Evolutionary conservation across 2,113 vertebrate genomes (phyloP), one percentile per base, ranked within the genome.

Genomic region (Stomatorhinus ivindoensis): DNA sequence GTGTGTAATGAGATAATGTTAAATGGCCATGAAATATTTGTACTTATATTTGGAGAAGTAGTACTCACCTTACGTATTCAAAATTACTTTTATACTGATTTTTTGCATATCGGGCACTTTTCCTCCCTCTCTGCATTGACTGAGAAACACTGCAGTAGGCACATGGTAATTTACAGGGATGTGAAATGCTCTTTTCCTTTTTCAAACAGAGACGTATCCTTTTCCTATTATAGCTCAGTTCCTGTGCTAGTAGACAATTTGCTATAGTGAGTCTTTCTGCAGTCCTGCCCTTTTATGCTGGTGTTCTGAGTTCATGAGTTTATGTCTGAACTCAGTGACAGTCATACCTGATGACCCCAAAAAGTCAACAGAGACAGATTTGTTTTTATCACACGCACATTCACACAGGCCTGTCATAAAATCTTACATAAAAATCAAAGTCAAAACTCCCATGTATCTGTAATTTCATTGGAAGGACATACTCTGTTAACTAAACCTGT

Each of bases 131-230:
- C 82, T 47, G 82, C 9, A 44, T n/a, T 65, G 39, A 24, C 58
- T 53, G 94, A 96, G 88, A 48, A 93, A 55, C 93, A 91, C 2
- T 90, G 87, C 0, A 61, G 91, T 55, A 94, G 94, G 90, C 85
- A 95, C 91, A 93, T 89, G 1, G 89, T 95, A 13, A 93, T 96
- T 65, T 96, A 96, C 93, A 95, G 95, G 96, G 93, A 97, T 93
- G 94, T 97, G 91, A 96, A 96, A 58, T 97, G 95, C 93, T 95
- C 95, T 9, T 96, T 97, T 73, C 95, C 95, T 87, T 88, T 97
- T 90, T 95, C 94, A 87, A 96, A 97, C 92, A 94, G 96, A 93
- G 96, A 97, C 48, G 96, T 97, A 97, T 97, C 96, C 96, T 97
- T 97, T 93, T 89, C 88, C 88, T 88, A 80, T 88, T 89, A 84